phyloP scores from a whole-genome alignment of 2,797 vertebrate genomes.

The Neopelma chrysocephalum region DNA sequence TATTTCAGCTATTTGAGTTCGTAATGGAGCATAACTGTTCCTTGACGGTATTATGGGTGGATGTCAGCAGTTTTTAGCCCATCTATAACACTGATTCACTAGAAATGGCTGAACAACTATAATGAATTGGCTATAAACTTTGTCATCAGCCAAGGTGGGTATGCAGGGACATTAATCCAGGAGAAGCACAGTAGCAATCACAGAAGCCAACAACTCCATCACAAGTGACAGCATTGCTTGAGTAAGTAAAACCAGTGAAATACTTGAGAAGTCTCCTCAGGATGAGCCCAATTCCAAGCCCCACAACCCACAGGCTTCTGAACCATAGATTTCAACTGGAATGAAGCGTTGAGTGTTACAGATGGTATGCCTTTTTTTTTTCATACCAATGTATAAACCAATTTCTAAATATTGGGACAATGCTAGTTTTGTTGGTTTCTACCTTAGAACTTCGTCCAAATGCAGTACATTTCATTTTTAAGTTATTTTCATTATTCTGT shows the following conservation, averaged over 20 bases:
- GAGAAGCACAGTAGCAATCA: neutral
- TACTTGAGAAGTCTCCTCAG: neutral
- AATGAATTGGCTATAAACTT: neutral
- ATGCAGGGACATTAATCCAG: neutral
- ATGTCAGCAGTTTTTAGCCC: neutral
- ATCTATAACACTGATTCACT: neutral
- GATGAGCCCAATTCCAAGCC: neutral
- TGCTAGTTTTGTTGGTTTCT: neutral
- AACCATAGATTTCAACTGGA: neutral
- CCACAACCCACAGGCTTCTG: neutral
- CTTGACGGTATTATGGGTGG: neutral
- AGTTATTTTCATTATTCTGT: neutral
- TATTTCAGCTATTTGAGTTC: neutral
- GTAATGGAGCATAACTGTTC: neutral
- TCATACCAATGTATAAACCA: neutral
- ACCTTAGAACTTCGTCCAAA: neutral
- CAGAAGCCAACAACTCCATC: neutral
- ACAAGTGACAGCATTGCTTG: neutral
- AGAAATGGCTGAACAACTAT: neutral
- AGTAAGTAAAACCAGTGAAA: neutral
- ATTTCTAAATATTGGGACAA: neutral
- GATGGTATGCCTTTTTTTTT: neutral
- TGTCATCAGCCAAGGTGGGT: neutral
- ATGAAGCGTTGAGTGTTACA: neutral
- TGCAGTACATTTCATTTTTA: neutral